Percentiles rank a stretch among this genome's conserved stretches.
Conservation (phyloP, 2,113 vertebrate genomes). For the Chinchilla lanigera region DNA sequence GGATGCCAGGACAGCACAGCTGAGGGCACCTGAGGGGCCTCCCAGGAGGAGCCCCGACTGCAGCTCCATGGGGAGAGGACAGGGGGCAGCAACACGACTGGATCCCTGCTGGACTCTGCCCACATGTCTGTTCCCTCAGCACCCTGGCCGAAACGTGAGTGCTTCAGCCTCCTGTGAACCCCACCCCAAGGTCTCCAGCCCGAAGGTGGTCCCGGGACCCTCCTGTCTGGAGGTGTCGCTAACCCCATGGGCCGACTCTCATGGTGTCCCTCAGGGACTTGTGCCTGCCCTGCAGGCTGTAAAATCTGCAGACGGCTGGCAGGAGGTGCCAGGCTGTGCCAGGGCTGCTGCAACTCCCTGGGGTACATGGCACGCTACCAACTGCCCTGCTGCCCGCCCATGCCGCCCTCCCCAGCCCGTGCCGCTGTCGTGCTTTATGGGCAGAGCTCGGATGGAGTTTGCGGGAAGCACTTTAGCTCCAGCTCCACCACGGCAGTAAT, state of each 20-base stretch:
- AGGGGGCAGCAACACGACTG: accelerated
- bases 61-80: not conserved
- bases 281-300: accelerated
- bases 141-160: not conserved
- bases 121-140: accelerated
- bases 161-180: not conserved
- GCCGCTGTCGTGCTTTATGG: not conserved
- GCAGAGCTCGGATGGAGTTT: not conserved
- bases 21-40: not conserved
- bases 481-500: slow-evolving; percentile 24
- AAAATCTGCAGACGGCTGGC: accelerated
- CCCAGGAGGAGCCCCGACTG: accelerated
- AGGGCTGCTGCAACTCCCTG: accelerated
- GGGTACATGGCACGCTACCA: not conserved
- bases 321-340: accelerated
- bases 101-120: not conserved
- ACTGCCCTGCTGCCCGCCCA: not conserved
- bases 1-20: not conserved
- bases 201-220: not conserved
- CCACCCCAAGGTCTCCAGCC: too few relatives aligned
- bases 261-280: accelerated
- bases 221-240: not conserved
- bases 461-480: not conserved
- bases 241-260: not conserved
- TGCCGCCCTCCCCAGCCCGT: accelerated